Evolutionary conservation across 1,140 invertebrate species (phyloP).

Genomic region (Piezodorus guildinii): DNA sequence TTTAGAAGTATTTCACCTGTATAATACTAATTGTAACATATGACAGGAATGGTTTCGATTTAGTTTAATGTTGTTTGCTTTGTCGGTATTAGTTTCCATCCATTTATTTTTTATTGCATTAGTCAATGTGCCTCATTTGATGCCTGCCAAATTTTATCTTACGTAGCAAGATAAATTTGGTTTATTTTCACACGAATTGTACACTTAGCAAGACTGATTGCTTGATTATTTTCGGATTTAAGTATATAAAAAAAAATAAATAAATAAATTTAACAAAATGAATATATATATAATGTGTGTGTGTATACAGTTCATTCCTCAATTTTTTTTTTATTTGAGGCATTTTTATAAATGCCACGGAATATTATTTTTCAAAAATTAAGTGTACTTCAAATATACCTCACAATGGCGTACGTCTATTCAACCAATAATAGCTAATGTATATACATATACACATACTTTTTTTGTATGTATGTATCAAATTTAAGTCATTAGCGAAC

Average conservation of each 20-base stretch:
- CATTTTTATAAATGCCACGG: no score
- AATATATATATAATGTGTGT: no score
- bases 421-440: conserved; percentile 1
- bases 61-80: no score
- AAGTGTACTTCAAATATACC: not conserved
- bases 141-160: conserved; percentile 5
- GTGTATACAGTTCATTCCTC: conserved; percentile 3
- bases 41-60: no score
- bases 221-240: not conserved
- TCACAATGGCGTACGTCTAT: conserved; percentile 10
- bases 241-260: no score
- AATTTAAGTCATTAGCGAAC: conserved; percentile 6
- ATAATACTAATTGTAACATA: no score
- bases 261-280: not conserved
- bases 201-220: not conserved
- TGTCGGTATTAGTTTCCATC: not conserved
- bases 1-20: no score
- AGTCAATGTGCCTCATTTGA: conserved; percentile 6
- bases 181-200: conserved; percentile 1
- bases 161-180: not conserved
- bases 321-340: not conserved
- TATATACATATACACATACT: conserved; percentile 8
- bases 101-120: not conserved
- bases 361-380: no score
- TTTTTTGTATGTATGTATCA: conserved; percentile 12